Evolutionary conservation across 2,113 vertebrate genomes (phyloP).

Genomic region (Archilochus colubris): DNA sequence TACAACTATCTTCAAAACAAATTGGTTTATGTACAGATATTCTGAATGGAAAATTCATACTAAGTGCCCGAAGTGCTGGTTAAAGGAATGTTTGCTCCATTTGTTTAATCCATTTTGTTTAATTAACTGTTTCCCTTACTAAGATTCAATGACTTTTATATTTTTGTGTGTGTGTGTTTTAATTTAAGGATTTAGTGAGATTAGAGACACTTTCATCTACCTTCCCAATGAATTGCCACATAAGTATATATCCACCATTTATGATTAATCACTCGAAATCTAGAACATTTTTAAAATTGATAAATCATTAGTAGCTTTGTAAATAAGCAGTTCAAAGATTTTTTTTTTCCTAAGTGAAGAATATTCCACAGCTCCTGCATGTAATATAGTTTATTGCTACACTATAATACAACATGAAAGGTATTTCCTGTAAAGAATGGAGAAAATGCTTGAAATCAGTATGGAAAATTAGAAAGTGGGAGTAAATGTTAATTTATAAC

Average conservation of each 20-base stretch:
- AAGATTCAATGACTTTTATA: neutral
- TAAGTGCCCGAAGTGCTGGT: neutral
- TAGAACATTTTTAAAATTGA: neutral
- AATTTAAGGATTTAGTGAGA: neutral
- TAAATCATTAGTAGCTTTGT: neutral
- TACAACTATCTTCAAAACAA: neutral
- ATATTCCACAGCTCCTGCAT: neutral
- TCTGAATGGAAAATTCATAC: neutral
- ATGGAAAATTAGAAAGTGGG: neutral
- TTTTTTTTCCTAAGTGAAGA: neutral
- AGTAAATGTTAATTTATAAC: neutral
- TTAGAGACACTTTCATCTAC: neutral
- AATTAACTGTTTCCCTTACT: neutral
- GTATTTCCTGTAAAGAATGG: neutral
- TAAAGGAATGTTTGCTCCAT: neutral
- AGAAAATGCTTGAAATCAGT: neutral
- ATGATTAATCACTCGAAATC: neutral
- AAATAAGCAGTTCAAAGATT: neutral
- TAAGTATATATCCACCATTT: neutral
- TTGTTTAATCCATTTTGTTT: neutral
- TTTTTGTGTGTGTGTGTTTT: neutral
- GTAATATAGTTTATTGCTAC: neutral
- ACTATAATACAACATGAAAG: neutral
- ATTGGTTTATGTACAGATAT: neutral
- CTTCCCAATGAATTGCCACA: neutral